Evolutionary conservation across 2,888 invertebrate species (phyloP), one percentile per base, ranked within the genome.

Genomic region (Arctia plantaginis): DNA sequence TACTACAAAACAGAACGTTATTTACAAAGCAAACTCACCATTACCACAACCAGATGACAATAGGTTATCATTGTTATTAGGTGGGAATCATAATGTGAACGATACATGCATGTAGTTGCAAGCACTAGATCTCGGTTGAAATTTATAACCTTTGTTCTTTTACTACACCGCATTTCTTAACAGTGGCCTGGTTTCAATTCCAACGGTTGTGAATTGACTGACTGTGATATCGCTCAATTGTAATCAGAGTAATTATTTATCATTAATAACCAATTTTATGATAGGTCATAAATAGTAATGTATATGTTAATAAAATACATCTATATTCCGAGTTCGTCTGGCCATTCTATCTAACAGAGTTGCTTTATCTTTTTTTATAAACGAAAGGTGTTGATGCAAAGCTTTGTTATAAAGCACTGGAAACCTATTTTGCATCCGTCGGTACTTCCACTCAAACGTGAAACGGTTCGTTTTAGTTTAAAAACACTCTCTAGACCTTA

Each of bases 61-160:
- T 71, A 67, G 70, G 66, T 76, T 78, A 74, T 77, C 44, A 72
- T 72, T 30, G 62, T 30, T 30, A 30, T 55, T 62, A 62, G 62
- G 30, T 27, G 62, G 18, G 62, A 30, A 62, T 30, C 62, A 62
- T 62, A 30, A 30, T 30, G 62, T 62, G 30, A 30, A 62, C 62
- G 62, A 62, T 30, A 62, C 62, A 30, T 67, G 44, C 30, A 47
- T 55, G 35, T 35, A 69, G 27, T 69, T 55, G 23, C 39, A 69
- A 55, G 69, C 27, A 69, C 55, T n/a, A n/a, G 69, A 69, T 69
- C 55, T 51, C 39, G 27, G 35, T 59, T 69, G 66, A 79, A 84
- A 78, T 78, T 55, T 75, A 73, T 71, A 71, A 76, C 74, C 35
- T 71, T 72, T 68, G 69, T 69, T 69, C 62, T 30, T 69, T 39